A percentile compares a stretch with the other conserved stretches of the same genome.
These are phyloP conservation scores for Alauda arvensis DNA, from an alignment of 2,797 vertebrate genomes.

Conservation along the genomic window DNA sequence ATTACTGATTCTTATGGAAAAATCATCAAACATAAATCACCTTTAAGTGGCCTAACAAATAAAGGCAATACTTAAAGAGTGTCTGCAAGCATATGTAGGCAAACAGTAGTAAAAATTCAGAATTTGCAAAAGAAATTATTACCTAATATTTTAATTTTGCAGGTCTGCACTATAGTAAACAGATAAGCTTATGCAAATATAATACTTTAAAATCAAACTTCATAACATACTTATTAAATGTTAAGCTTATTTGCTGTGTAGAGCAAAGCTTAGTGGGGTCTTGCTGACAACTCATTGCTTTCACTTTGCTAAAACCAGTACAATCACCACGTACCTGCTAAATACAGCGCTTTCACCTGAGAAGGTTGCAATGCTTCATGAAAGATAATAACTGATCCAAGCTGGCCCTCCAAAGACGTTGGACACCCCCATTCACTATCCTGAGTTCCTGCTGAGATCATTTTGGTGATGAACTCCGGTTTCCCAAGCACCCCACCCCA, in stretches of 20 bases:
- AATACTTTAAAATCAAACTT: background rate
- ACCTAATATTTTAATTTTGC: background rate
- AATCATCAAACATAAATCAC: background rate
- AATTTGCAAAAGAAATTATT: background rate
- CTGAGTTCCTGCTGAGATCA: slow-evolving; percentile 96
- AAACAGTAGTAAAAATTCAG: background rate
- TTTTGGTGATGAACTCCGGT: slow-evolving; percentile 85
- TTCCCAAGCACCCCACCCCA: slow-evolving; percentile 88
- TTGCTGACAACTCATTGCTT: background rate
- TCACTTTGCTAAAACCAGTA: background rate
- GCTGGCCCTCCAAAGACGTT: slow-evolving; percentile 92
- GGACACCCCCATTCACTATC: slow-evolving; percentile 98
- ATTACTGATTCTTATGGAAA: background rate
- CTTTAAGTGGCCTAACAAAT: background rate
- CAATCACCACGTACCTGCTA: slow-evolving; percentile 77
- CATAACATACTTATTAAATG: background rate
- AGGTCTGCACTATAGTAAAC: background rate
- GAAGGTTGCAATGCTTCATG: slow-evolving; percentile 84
- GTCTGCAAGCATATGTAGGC: background rate
- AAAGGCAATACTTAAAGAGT: background rate
- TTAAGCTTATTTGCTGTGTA: background rate
- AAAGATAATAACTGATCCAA: slow-evolving; percentile 90
- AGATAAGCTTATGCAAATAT: background rate
- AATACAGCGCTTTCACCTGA: slow-evolving; percentile 89
- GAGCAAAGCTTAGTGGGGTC: background rate